phyloP scores from a whole-genome alignment of 2,113 vertebrate genomes.

The Clarias batrachus region DNA sequence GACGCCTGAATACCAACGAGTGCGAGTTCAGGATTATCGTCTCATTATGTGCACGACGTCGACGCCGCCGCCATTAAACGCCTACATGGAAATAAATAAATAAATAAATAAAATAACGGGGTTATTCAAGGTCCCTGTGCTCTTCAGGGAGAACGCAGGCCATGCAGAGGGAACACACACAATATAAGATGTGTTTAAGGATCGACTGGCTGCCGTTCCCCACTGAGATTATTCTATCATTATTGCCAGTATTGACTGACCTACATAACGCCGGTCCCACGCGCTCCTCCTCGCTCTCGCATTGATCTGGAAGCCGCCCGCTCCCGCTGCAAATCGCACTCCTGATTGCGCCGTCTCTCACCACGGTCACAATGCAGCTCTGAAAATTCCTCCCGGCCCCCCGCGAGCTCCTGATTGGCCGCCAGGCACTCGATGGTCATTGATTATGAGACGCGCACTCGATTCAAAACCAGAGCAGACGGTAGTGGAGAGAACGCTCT shows the following conservation, averaged over 20 bases:
- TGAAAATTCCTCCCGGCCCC: constrained; percentile 35
- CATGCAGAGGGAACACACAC: constrained; percentile 39
- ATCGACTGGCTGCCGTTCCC: constrained; percentile 39
- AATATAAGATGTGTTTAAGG: constrained; percentile 40
- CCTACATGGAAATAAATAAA: not conserved
- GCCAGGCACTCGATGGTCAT: constrained; percentile 37
- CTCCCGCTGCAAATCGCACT: constrained; percentile 54
- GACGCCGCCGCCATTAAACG: not conserved
- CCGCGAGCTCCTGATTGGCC: constrained; percentile 40
- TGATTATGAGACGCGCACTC: constrained; percentile 36
- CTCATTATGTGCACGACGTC: not conserved
- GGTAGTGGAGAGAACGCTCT: not conserved
- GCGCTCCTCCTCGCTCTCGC: constrained; percentile 49
- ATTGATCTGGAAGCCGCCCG: constrained; percentile 56
- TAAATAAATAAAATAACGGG: not conserved
- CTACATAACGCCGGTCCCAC: constrained; percentile 52
- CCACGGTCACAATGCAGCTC: constrained; percentile 14
- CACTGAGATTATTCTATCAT: constrained; percentile 55
- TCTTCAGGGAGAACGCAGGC: not conserved
- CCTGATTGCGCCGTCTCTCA: constrained; percentile 52
- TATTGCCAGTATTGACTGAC: constrained; percentile 57
- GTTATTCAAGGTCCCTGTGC: constrained; percentile 20
- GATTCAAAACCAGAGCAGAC: constrained; percentile 30
- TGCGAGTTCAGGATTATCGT: not conserved
- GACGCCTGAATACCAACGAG: not conserved